Evolutionary conservation across 2,888 invertebrate species (phyloP), one percentile per base, ranked within the genome.

Genomic region (Sceliomorpha sp.): DNA sequence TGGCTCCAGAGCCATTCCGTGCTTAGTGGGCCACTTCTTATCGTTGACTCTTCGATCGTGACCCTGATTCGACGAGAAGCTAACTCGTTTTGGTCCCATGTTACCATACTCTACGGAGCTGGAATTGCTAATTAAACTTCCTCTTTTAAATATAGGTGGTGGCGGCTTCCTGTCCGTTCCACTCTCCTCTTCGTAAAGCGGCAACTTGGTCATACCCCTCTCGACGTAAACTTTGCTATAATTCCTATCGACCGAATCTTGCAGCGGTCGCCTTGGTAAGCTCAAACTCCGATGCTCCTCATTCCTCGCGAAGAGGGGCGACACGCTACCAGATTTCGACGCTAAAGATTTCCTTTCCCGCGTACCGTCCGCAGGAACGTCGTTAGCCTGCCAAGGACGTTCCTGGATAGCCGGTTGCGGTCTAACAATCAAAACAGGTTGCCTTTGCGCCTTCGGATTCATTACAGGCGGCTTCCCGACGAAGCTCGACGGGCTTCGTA

Each of bases 121-220:
- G 29, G 85, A 81, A 45, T 83, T 85, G 31, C 82, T 81, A 1
- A 88, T 85, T 34, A 91, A 81, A 73, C 90, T 91, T 1, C 91
- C 90, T n/a, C 90, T 76, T 77, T 89, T 89, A 53, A 91, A 90
- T 58, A 91, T 91, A 1, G 91, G 91, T 5, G 82, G 77, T 1
- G 59, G 10, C 0, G 66, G 12, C 20, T 59, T 59, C 6, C n/a
- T n/a, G n/a, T n/a, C n/a, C n/a, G n/a, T n/a, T n/a, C n/a, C n/a
- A n/a, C n/a, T n/a, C n/a, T n/a, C n/a, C n/a, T 67, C 78, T 39
- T 81, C 82, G 56, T 80, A 79, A 34, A 76, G 51, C 1, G 78
- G 72, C n/a, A n/a, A n/a, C n/a, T n/a, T n/a, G n/a, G n/a, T n/a
- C n/a, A n/a, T n/a, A n/a, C n/a, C n/a, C n/a, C n/a, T n/a, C n/a